Evolutionary conservation across 2,113 vertebrate genomes (phyloP).

Genomic region (Zosterops japonicus): DNA sequence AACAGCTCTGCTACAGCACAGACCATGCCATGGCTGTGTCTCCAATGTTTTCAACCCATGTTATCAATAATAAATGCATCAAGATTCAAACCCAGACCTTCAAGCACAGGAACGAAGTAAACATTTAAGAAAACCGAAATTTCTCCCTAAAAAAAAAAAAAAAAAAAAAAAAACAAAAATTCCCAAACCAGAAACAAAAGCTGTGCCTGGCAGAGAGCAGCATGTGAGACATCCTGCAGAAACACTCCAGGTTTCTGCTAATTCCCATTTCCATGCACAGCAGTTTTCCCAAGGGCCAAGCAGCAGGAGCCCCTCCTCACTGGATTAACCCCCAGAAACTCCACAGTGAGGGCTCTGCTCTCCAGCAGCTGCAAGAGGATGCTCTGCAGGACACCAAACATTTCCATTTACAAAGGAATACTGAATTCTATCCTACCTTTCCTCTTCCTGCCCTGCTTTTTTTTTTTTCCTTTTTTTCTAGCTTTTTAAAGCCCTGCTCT

Average conservation of each 20-base stretch:
- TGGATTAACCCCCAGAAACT: background rate
- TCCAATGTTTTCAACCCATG: background rate
- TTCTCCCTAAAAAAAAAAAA: background rate
- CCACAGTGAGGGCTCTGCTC: background rate
- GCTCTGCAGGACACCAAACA: background rate
- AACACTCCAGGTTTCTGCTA: background rate
- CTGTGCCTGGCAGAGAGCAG: accelerated
- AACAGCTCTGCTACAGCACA: background rate
- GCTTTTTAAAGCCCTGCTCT: background rate
- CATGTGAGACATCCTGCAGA: background rate
- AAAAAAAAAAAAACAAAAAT: no score
- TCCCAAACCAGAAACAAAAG: background rate
- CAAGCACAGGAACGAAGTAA: background rate
- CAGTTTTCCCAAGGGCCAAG: background rate
- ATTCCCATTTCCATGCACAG: background rate
- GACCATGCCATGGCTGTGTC: background rate
- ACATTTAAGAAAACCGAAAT: background rate
- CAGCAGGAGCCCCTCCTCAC: background rate
- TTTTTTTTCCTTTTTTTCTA: background rate
- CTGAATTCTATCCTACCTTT: background rate
- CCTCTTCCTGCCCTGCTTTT: background rate
- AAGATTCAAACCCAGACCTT: background rate
- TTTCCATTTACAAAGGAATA: background rate
- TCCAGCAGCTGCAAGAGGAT: background rate
- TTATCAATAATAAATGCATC: background rate